Evolutionary conservation across 2,888 invertebrate species (phyloP).

Genomic region (Acronicta psi): DNA sequence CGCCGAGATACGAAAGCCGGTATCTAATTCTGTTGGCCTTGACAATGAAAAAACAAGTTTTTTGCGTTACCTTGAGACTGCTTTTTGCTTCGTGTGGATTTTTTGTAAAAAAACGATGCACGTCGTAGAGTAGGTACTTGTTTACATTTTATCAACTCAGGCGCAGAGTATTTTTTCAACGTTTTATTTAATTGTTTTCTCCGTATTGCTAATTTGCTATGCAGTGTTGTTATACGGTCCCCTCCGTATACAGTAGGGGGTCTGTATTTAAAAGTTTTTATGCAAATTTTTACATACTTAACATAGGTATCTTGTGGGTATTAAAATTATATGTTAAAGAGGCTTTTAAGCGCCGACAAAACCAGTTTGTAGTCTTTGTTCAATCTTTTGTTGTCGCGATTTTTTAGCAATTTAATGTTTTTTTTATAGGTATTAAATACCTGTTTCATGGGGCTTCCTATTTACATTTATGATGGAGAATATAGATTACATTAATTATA

Average conservation of each 20-base stretch:
- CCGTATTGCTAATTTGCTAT: constrained; percentile 3
- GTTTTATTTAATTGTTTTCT: constrained; percentile 27
- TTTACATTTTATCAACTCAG: constrained; percentile 42
- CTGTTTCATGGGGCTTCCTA: constrained; percentile 43
- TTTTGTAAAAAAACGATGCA: constrained; percentile 62
- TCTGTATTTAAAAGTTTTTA: constrained; percentile 28
- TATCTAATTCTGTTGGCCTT: constrained; percentile 87
- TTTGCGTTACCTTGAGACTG: constrained; percentile 75
- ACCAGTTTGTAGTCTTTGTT: constrained; percentile 38
- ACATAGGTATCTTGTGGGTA: constrained; percentile 31
- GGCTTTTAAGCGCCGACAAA: constrained; percentile 34
- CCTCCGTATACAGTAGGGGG: too few relatives aligned
- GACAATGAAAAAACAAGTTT: constrained; percentile 86
- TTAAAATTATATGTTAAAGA: constrained; percentile 42
- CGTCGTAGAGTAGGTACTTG: constrained; percentile 44
- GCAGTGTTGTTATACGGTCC: neutral
- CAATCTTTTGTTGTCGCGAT: constrained; percentile 29
- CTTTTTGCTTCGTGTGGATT: constrained; percentile 68
- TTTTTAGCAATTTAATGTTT: constrained; percentile 28
- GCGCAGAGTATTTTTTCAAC: constrained; percentile 26
- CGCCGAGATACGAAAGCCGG: constrained; percentile 77
- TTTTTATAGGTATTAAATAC: constrained; percentile 30
- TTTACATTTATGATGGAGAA: constrained; percentile 10
- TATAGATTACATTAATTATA: too few relatives aligned
- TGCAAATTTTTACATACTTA: constrained; percentile 15